Evolutionary conservation across 2,888 invertebrate species (phyloP), one percentile per base, ranked within the genome.

Genomic region (Ptycholaimellus sp.): DNA sequence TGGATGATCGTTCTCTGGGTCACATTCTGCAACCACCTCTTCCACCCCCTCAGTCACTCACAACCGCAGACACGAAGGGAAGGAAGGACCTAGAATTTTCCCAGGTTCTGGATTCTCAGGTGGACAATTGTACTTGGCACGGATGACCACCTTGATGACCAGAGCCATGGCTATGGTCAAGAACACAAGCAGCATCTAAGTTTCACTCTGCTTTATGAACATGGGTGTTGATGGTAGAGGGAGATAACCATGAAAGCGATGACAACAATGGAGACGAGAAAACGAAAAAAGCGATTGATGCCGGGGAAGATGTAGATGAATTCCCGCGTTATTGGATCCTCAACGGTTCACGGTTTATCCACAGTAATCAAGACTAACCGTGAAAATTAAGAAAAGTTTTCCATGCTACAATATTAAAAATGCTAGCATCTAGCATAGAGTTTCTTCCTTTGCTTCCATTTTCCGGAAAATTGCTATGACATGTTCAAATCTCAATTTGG

Each of bases 301-400:
- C 53, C 44, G 4, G 61, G 60, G 33, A 59, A 62, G 38, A 52
- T 55, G 49, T 52, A 51, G 31, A 49, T 49, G 4, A 47, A 40
- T 37, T 57, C 51, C 20, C 49, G 42, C 2, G 54, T 53, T 11
- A 60, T 50, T 4, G 58, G 57, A 42, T 60, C 56, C 55, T 58
- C 21, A 34, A 38, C 18, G 3, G n/a, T n/a, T n/a, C 3, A 17
- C 14, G 20, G 41, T 19, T 45, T 40, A 18, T 7, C 7, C 25
- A 9, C 13, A 13, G 25, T 6, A 23, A 23, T 23, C 13, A 13
- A 23, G 25, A 13, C 6, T 23, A 23, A 9, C 13, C 25, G 7
- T 23, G 25, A 23, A 6, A 13, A 6, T 23, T 6, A 23, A 23
- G 25, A 23, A 6, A 23, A 23, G 13, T 23, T 23, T 23, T 23